Evolutionary conservation across 2,888 invertebrate species (phyloP).

Genomic region (Conchocele bisecta): DNA sequence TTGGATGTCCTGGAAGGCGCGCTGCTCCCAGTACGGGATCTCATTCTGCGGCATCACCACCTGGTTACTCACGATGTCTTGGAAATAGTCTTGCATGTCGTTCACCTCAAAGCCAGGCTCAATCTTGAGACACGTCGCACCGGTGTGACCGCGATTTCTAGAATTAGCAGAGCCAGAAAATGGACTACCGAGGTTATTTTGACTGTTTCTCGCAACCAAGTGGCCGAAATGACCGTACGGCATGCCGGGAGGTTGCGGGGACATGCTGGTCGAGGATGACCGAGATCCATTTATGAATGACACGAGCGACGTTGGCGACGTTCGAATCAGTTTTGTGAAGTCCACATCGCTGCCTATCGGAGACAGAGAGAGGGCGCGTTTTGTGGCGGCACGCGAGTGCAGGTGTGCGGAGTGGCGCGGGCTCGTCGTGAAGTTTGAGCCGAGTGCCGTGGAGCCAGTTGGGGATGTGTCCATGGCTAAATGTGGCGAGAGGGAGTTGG

Average conservation of each 20-base stretch:
- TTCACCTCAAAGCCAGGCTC: constrained; percentile 67
- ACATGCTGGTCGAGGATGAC: constrained; percentile 75
- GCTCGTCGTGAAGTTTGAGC: constrained; percentile 75
- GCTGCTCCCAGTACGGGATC: constrained; percentile 74
- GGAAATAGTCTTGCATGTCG: constrained; percentile 67
- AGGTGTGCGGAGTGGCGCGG: constrained; percentile 79
- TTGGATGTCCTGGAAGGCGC: constrained; percentile 63
- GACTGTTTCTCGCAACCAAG: constrained; percentile 72
- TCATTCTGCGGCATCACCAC: constrained; percentile 76
- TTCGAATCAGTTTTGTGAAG: constrained; percentile 82
- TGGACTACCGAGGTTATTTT: constrained; percentile 76
- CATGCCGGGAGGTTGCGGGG: constrained; percentile 68
- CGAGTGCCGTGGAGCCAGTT: constrained; percentile 71
- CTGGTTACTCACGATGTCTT: constrained; percentile 75
- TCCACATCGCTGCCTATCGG: constrained; percentile 81
- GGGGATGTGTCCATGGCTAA: constrained; percentile 73
- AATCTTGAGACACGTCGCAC: constrained; percentile 60
- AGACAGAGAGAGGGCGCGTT: constrained; percentile 79
- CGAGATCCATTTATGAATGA: constrained; percentile 73
- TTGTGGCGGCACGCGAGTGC: constrained; percentile 68
- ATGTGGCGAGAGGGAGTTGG: constrained; percentile 74
- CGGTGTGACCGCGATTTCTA: constrained; percentile 62
- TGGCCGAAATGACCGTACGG: constrained; percentile 80
- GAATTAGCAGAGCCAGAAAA: constrained; percentile 75
- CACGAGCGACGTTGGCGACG: constrained; percentile 83